These are phyloP conservation scores for Arion vulgaris DNA, from an alignment of 1,140 invertebrate species.

Conservation along the genomic window DNA sequence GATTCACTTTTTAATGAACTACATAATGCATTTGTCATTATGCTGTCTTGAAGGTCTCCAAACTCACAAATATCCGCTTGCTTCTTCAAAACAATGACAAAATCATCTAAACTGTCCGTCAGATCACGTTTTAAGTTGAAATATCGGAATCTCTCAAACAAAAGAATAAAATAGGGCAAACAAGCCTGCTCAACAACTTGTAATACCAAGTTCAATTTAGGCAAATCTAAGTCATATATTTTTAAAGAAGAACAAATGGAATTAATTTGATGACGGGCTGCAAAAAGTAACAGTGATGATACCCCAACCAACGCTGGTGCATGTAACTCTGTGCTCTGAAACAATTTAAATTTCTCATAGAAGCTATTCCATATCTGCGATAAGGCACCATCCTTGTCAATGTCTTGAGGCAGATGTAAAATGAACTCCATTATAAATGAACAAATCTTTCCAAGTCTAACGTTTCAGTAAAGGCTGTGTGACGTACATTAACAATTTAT, in stretches of 20 bases:
- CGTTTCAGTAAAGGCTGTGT: neutral
- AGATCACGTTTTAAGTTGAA: neutral
- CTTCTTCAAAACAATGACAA: neutral
- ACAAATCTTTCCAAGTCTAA: neutral
- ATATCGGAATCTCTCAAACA: constrained; percentile 28
- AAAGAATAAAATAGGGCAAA: constrained; percentile 19
- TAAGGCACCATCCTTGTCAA: constrained; percentile 8
- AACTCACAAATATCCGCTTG: constrained; percentile 25
- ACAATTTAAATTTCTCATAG: constrained; percentile 1
- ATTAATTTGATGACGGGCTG: constrained; percentile 8
- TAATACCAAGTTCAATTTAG: constrained; percentile 12
- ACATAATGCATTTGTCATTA: neutral
- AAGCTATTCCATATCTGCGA: constrained; percentile 16
- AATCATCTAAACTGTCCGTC: neutral
- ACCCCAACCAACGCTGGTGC: neutral
- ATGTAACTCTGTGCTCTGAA: neutral
- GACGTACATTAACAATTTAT: neutral
- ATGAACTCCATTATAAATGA: constrained; percentile 4
- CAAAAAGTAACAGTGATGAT: constrained; percentile 26
- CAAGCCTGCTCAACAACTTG: constrained; percentile 21
- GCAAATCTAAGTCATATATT: neutral
- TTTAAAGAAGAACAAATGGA: neutral
- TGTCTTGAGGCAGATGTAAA: constrained; percentile 10
- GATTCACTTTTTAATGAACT: neutral
- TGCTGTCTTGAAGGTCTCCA: constrained; percentile 11